Percentiles rank a stretch among this genome's conserved stretches.
phyloP scores from a whole-genome alignment of 2,797 vertebrate species.

The Lepidocolaptes lacrymiger region DNA sequence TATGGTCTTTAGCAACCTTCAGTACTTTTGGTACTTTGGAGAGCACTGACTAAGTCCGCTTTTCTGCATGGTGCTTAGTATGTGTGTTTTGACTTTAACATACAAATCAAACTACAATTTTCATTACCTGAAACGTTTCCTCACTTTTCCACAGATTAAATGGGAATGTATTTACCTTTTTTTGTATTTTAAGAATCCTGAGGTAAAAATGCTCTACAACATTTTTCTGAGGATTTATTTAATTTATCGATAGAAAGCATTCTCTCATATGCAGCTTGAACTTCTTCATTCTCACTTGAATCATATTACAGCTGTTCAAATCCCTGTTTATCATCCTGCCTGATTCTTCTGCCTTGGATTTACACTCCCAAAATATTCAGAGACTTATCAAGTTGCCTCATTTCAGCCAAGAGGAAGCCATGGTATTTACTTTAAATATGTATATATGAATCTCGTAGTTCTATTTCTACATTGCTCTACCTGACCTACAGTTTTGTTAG shows the following conservation, averaged over 20 bases:
- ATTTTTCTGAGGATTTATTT: not conserved
- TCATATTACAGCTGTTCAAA: not conserved
- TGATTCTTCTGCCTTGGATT: conserved; percentile 2
- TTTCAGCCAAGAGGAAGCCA: not conserved
- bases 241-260: not conserved
- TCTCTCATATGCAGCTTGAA: not conserved
- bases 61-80: not conserved
- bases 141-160: not conserved
- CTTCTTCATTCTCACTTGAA: conserved; percentile 27
- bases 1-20: not conserved
- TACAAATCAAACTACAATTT: not conserved
- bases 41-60: not conserved
- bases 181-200: not conserved
- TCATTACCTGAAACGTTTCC: not conserved
- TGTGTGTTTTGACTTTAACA: not conserved
- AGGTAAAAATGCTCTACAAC: not conserved
- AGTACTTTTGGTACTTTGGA: not conserved
- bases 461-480: not conserved
- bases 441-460: not conserved
- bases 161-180: not conserved
- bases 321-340: not conserved
- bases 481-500: not conserved
- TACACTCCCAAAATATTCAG: not conserved
- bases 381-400: not conserved
- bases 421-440: not conserved